Evolutionary conservation across 2,113 vertebrate genomes (phyloP).

Genomic region (Todiramphus saurophagus): DNA sequence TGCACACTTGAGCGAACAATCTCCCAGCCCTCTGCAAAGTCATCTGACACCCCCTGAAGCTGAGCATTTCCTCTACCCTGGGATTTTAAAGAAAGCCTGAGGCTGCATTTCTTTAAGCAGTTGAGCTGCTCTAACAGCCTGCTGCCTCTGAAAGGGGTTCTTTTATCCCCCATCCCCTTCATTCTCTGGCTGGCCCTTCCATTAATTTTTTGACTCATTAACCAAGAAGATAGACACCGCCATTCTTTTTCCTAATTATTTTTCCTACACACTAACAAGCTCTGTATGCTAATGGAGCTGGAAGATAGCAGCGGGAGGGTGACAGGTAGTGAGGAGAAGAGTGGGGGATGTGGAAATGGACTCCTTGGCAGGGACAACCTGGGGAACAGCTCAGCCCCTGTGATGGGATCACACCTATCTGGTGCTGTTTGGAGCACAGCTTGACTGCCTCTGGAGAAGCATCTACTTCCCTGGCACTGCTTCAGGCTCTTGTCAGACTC

Average conservation of each 20-base stretch:
- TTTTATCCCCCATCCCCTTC: neutral
- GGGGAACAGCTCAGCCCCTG: neutral
- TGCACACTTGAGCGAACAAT: neutral
- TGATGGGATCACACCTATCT: accelerated
- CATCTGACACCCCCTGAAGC: neutral
- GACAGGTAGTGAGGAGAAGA: neutral
- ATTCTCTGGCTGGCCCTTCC: neutral
- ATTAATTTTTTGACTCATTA: constrained; percentile 12
- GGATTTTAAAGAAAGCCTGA: constrained; percentile 13
- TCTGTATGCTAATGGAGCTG: neutral
- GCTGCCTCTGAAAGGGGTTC: constrained; percentile 1
- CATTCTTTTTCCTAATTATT: constrained; percentile 1
- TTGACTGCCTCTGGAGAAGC: neutral
- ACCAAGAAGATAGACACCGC: neutral
- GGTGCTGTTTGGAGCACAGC: neutral
- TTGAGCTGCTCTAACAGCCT: neutral
- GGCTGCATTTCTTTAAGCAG: neutral
- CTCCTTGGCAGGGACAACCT: neutral
- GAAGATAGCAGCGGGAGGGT: neutral
- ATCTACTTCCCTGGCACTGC: neutral
- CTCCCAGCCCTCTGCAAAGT: constrained; percentile 1
- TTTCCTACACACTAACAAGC: neutral
- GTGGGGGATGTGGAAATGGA: accelerated
- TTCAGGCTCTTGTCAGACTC: neutral
- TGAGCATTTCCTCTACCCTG: neutral